phyloP scores from a whole-genome alignment of 2,113 vertebrate genomes.

The Columbina picui region DNA sequence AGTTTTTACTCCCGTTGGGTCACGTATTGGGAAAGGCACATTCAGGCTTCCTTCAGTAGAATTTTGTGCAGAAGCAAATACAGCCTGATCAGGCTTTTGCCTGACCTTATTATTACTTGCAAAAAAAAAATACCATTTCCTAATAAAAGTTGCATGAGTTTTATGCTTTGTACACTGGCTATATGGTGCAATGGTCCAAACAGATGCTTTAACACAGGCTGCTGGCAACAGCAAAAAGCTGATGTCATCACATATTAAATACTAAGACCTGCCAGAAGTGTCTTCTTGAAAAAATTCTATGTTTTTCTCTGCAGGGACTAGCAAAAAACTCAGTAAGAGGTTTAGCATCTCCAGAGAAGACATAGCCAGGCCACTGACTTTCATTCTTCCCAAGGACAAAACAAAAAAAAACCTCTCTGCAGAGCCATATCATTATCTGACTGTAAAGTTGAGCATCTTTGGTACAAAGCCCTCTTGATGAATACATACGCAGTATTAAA shows the following conservation, averaged over 20 bases:
- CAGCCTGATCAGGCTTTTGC: background rate
- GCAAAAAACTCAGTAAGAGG: background rate
- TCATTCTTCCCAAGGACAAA: background rate
- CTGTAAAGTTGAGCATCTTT: background rate
- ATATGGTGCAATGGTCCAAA: background rate
- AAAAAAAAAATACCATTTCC: background rate
- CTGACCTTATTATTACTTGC: background rate
- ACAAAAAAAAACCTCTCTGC: background rate
- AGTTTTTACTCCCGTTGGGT: slow-evolving; percentile 10
- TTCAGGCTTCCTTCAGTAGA: background rate
- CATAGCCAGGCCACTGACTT: background rate
- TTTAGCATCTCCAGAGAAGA: background rate
- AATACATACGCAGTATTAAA: background rate
- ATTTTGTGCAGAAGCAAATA: background rate
- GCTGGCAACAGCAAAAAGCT: background rate
- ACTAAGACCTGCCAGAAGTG: background rate
- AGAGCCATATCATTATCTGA: background rate
- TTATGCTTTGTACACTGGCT: background rate
- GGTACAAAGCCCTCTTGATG: background rate
- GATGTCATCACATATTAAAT: background rate
- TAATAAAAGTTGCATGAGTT: background rate
- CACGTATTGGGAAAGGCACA: background rate
- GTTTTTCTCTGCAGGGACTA: background rate
- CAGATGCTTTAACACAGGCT: background rate
- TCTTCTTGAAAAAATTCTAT: background rate